Conservation (phyloP, 2,797 vertebrate species). For the Glossophaga mutica region DNA sequence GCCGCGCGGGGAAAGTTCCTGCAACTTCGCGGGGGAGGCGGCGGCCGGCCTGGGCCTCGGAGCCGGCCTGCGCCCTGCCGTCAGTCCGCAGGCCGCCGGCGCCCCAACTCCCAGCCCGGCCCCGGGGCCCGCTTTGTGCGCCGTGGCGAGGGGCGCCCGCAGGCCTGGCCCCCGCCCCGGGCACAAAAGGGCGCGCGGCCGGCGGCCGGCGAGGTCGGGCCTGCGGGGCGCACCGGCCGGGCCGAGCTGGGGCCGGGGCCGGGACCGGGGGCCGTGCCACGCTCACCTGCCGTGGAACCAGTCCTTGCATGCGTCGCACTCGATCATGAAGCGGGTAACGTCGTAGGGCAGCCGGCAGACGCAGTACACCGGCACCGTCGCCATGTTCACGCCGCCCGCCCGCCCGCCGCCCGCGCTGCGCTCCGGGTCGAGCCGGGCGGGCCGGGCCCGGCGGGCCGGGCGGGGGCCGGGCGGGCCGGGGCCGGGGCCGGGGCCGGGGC, state of each 20-base stretch:
- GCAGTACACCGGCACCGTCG: conserved; percentile 99
- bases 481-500: conserved; percentile 56
- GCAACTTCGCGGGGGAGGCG: conserved; percentile 71
- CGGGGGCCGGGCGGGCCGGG: conserved; percentile 71
- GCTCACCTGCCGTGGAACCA: conserved; percentile 99
- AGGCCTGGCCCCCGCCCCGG: conserved; percentile 50
- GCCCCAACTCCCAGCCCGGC: conserved; percentile 42
- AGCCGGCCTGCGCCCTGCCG: conserved; percentile 53
- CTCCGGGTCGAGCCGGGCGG: conserved; percentile 71
- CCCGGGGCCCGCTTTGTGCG: conserved; percentile 67
- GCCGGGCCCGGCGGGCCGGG: conserved; percentile 63
- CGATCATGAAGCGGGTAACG: conserved; percentile 99
- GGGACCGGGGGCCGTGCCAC: conserved; percentile 28
- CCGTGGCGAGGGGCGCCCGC: conserved; percentile 34
- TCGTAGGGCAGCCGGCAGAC: conserved; percentile 99
- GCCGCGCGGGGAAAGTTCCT: conserved; percentile 75
- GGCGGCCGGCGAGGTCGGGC: conserved; percentile 49
- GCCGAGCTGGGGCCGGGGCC: neutral
- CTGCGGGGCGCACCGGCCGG: conserved; percentile 21
- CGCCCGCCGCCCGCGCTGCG: conserved; percentile 65
- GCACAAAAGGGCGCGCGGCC: conserved; percentile 66
- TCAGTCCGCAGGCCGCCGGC: conserved; percentile 15
- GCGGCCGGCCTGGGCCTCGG: conserved; percentile 63
- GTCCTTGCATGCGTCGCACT: conserved; percentile 97
- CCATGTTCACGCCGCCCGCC: conserved; percentile 90